Evolutionary conservation across 2,797 vertebrate genomes (phyloP).

Genomic region (Apogon talboti): DNA sequence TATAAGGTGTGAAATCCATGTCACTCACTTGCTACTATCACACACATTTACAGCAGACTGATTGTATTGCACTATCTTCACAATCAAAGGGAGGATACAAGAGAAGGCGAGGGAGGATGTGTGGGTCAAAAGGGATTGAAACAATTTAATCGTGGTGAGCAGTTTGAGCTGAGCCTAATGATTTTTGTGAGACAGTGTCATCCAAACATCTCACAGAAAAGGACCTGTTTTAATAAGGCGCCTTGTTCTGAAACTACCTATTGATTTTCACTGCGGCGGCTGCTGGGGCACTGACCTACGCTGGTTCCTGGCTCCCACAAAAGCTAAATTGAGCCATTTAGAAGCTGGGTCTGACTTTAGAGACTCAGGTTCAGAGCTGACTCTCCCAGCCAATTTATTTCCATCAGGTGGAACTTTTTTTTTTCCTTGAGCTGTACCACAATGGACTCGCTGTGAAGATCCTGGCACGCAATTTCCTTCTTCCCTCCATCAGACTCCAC

Average conservation of each 20-base stretch:
- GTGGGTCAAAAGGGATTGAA: conserved; percentile 72
- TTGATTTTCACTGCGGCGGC: conserved; percentile 84
- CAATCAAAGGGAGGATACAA: conserved; percentile 56
- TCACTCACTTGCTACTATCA: conserved; percentile 21
- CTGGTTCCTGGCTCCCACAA: conserved; percentile 72
- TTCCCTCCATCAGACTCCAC: conserved; percentile 41
- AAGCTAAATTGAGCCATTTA: conserved; percentile 87
- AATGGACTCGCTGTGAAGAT: conserved; percentile 53
- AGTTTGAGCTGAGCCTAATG: conserved; percentile 75
- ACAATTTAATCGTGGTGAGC: conserved; percentile 71
- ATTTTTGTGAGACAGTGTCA: conserved; percentile 75
- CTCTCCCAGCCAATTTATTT: conserved; percentile 77
- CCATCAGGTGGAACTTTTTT: conserved; percentile 82
- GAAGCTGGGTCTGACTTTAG: conserved; percentile 75
- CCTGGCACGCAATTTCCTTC: conserved; percentile 50
- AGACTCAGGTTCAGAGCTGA: conserved; percentile 65
- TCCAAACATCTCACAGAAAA: conserved; percentile 74
- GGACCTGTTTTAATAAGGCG: conserved; percentile 82
- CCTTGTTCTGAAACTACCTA: conserved; percentile 85
- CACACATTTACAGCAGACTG: conserved; percentile 46
- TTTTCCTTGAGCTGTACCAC: conserved; percentile 56
- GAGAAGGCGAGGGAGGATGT: conserved; percentile 67
- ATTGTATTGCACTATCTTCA: conserved; percentile 62
- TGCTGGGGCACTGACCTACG: conserved; percentile 76
- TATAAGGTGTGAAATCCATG: conserved; percentile 31